Base-by-base conservation (phyloP, 2,113 vertebrate species). In the Shinisaurus crocodilurus region DNA sequence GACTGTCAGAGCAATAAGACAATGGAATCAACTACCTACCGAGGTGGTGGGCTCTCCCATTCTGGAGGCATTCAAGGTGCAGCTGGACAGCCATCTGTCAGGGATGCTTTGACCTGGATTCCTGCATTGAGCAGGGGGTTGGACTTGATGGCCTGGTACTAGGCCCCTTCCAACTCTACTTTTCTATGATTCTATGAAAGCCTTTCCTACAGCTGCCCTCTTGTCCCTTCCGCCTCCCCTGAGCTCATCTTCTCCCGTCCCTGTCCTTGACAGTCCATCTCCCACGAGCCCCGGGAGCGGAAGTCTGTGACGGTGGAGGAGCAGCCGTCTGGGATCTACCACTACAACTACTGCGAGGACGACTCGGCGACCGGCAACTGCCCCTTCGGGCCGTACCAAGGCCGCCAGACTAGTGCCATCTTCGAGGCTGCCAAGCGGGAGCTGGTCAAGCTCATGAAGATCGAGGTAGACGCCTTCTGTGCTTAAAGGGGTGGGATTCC, bases 391-490 rank as follows among this genome's bases (percentile, higher is more conserved):
- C 96, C 97, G 0, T 92, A 96, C 81, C 97, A 98, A 85, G 97
- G 96, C 80, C 97, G 98, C 90, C 98, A 97, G 79, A 97, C 87
- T 0, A 93, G 96, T 1, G 92, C 96, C 92, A 94, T 99, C 92
- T 98, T 99, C 5, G 98, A 99, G 94, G 98, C 98, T 0, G 99
- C 98, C 25, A 98, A 98, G 94, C 97, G 97, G 88, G 98, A 99
- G 87, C 89, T 99, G 86, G 98, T 98, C 63, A 98, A 98, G 79
- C 97, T 99, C 83, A 99, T 99, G 98, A 97, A 93, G 81, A 97
- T 99, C 1, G 98, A 99, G 98, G 99, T 99, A 86, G 91, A 40
- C 23, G 23, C 18, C 2, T 16, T 23, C 83, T n/a, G 29, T 54
- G 72, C 27, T 45, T 57, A 25, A 65, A 12, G 5, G 48, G 32